A percentile compares a stretch with the other conserved stretches of the same genome.
phyloP scores from a whole-genome alignment of 2,888 invertebrate genomes.

The Mythimna albipuncta region DNA sequence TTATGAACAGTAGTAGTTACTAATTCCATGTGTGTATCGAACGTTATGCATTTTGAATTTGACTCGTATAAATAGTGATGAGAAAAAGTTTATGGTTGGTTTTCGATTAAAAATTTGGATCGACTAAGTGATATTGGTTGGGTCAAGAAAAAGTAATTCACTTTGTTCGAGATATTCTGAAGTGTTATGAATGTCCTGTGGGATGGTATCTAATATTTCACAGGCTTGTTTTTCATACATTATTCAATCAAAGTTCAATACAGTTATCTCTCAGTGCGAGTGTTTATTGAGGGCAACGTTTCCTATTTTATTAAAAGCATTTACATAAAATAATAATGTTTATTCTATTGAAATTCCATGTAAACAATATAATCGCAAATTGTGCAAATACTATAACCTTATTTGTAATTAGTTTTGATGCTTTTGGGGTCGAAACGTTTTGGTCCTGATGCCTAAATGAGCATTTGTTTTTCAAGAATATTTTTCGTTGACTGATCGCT shows the following conservation, averaged over 20 bases:
- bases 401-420: too few species aligned
- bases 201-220: slow-evolving; percentile 16
- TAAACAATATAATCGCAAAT: too few species aligned
- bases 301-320: slow-evolving; percentile 36
- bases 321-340: slow-evolving; percentile 7
- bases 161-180: not conserved
- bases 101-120: slow-evolving; percentile 6
- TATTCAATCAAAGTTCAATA: slow-evolving; percentile 24
- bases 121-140: not conserved
- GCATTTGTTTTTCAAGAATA: too few species aligned
- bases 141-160: not conserved
- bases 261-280: slow-evolving; percentile 22
- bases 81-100: not conserved
- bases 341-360: too few species aligned
- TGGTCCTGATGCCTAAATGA: too few species aligned
- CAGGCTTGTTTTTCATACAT: not conserved
- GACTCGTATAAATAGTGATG: slow-evolving; percentile 6
- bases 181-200: slow-evolving; percentile 6
- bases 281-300: slow-evolving; percentile 49
- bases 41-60: slow-evolving; percentile 2
- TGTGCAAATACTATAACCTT: too few species aligned
- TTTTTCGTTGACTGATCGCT: too few species aligned
- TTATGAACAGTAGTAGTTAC: not conserved
- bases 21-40: not conserved
- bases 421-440: too few species aligned